These are phyloP conservation scores for Nowickia ferox DNA, from an alignment of 2,888 invertebrate genomes.

Conservation along the genomic window DNA sequence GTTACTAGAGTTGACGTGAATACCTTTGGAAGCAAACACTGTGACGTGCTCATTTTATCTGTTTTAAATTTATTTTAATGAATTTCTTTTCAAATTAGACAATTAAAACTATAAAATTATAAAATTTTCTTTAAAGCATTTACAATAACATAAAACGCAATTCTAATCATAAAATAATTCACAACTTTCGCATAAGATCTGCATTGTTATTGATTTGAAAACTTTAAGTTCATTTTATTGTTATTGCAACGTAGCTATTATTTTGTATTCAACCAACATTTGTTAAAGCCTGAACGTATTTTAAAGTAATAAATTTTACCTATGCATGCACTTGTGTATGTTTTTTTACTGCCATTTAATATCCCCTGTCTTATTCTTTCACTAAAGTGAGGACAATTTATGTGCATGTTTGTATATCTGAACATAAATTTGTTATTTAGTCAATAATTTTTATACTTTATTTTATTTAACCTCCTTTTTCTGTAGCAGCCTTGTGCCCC, in stretches of 20 bases:
- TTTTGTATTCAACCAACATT: not conserved
- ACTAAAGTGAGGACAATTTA: not conserved
- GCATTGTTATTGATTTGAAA: too few relatives aligned
- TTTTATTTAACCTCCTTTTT: constrained; percentile 38
- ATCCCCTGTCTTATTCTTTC: not conserved
- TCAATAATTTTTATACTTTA: constrained; percentile 21
- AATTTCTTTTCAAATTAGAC: too few relatives aligned
- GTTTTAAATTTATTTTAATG: too few relatives aligned
- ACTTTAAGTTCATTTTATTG: not conserved
- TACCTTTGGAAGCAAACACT: too few relatives aligned
- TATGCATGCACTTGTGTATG: not conserved
- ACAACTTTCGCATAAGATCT: too few relatives aligned
- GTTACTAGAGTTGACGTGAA: too few relatives aligned
- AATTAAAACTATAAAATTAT: too few relatives aligned
- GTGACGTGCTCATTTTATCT: too few relatives aligned
- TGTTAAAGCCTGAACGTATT: not conserved
- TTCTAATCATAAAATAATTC: too few relatives aligned
- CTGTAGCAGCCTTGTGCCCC: constrained; percentile 41
- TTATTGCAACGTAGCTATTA: not conserved
- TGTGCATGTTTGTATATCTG: not conserved
- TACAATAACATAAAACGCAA: too few relatives aligned
- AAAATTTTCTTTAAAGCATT: too few relatives aligned
- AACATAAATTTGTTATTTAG: constrained; percentile 1
- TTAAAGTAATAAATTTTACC: constrained; percentile 17
- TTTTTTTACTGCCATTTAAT: constrained; percentile 3